Evolutionary conservation across 2,113 vertebrate species (phyloP).

Genomic region (Elaphurus davidianus): DNA sequence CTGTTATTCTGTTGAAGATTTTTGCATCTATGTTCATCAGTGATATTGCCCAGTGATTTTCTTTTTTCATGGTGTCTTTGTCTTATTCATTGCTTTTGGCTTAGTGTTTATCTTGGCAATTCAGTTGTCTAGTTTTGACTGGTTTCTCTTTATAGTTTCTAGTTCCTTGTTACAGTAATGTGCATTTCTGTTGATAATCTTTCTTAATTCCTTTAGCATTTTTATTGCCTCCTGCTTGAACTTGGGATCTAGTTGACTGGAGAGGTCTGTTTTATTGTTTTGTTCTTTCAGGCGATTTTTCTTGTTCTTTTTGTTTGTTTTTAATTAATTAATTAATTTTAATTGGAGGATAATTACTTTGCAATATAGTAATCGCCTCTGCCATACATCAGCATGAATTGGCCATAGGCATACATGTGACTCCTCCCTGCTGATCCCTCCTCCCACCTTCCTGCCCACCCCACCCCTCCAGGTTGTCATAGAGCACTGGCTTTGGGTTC

Average conservation of each 20-base stretch:
- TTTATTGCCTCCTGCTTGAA: not conserved
- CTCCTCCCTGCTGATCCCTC: not conserved
- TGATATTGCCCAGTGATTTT: not conserved
- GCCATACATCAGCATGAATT: not conserved
- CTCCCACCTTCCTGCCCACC: not conserved
- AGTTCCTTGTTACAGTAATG: not conserved
- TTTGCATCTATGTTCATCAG: not conserved
- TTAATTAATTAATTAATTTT: not conserved
- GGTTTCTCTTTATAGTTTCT: not conserved
- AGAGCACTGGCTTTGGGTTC: not conserved
- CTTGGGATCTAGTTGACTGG: too few relatives aligned
- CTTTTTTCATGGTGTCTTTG: not conserved
- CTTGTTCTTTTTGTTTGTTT: not conserved
- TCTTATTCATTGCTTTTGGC: not conserved
- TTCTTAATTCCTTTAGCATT: not conserved
- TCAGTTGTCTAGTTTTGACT: not conserved
- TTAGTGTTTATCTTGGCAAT: not conserved
- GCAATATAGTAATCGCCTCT: not conserved
- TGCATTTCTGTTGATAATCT: not conserved
- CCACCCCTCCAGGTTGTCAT: not conserved
- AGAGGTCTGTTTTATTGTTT: not conserved
- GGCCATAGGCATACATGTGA: not conserved
- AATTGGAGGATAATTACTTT: not conserved
- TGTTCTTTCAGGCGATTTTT: not conserved
- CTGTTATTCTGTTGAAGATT: not conserved